Base-by-base conservation (phyloP, 2,113 vertebrate genomes). In the Sander lucioperca region DNA sequence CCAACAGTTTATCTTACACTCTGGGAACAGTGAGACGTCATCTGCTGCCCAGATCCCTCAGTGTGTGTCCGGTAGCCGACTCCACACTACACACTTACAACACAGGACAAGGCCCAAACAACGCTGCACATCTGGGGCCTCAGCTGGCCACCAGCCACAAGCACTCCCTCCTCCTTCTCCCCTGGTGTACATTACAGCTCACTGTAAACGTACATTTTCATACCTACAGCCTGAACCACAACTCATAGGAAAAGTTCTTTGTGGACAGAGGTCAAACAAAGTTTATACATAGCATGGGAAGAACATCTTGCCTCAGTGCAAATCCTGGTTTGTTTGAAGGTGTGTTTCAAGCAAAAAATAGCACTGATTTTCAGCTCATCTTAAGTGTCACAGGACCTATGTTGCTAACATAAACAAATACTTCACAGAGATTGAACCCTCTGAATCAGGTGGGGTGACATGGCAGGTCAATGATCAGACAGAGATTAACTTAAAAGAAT, bases 41-140 rank as follows among this genome's bases (percentile, higher is more conserved):
- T 94, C 92, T 94, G 93, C 77, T 82, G 77, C 78, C 84, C 93
- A 93, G 93, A 92, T 89, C 69, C 83, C 80, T 74, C 67, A 33
- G 80, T 83, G 81, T 86, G 83, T 88, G 88, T 88, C 86, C 88
- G 2, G 90, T 89, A 91, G 91, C 89, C 57, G 3, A 64, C 77
- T 89, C 88, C 67, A 63, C 69, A 23, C 84, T 81, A 64, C 86
- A 84, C 80, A 88, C 83, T 86, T 84, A 84, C 86, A 86, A 86
- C 74, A 81, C 72, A 72, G 86, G 90, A 91, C 89, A 68, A 84
- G 88, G 79, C 74, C 87, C 84, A 92, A 92, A 92, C 90, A 89
- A 73, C 33, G 30, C 78, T 43, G 84, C 83, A 91, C 89, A 94
- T 94, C 89, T 91, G 91, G 89, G 82, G 74, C 75, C 80, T 86